Evolutionary conservation across 2,113 vertebrate genomes (phyloP).

Genomic region (Micromys minutus): DNA sequence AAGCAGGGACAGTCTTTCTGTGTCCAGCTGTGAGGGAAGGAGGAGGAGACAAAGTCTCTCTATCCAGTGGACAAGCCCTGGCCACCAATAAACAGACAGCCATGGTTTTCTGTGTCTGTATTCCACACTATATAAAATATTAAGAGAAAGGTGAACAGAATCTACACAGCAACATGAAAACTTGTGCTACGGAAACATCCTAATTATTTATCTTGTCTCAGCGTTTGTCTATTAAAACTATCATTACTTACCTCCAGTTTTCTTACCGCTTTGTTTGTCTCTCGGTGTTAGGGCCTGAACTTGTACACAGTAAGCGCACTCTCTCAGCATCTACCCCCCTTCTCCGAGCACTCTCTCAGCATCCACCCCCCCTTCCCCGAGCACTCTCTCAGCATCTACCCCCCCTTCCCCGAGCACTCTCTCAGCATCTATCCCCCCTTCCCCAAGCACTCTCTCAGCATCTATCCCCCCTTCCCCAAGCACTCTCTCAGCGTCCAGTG

Average conservation of each 20-base stretch:
- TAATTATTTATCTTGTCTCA: neutral
- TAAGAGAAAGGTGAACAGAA: neutral
- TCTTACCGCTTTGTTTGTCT: neutral
- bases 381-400: neutral
- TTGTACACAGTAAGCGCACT: too few relatives aligned
- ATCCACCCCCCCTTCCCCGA: too few relatives aligned
- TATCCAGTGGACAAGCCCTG: neutral
- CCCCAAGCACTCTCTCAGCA: too few relatives aligned
- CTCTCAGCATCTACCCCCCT: too few relatives aligned
- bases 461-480: fast-evolving
- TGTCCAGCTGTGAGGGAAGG: fast-evolving
- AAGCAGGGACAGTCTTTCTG: neutral
- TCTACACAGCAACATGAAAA: neutral
- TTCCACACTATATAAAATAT: neutral
- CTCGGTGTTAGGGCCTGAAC: neutral
- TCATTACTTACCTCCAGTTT: neutral
- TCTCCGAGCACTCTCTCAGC: too few relatives aligned
- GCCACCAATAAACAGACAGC: neutral
- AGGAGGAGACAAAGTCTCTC: fast-evolving
- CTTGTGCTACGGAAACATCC: neutral
- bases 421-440: too few relatives aligned
- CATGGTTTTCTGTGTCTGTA: neutral
- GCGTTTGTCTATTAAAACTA: neutral
- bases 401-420: too few relatives aligned
- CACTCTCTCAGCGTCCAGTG: neutral